These are phyloP conservation scores for Oreochromis spilurus DNA, from an alignment of 2,113 vertebrate genomes.

Conservation along the genomic window DNA sequence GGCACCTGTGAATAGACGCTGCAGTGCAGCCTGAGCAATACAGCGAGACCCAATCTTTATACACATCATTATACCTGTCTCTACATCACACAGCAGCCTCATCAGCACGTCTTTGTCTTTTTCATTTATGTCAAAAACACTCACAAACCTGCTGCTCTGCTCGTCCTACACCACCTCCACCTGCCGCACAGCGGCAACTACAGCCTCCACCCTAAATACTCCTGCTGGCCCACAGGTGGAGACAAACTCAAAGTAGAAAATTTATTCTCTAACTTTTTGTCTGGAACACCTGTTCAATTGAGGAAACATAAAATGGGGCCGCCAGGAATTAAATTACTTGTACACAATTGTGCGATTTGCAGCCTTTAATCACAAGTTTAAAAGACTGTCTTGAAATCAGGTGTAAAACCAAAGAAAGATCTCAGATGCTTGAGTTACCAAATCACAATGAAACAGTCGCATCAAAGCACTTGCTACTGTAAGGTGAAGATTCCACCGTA, in stretches of 20 bases:
- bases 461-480: background rate
- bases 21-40: conserved; percentile 75
- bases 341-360: background rate
- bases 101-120: fast-evolving
- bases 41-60: conserved; percentile 70
- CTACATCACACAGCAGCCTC: fast-evolving
- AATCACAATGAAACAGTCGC: background rate
- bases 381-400: background rate
- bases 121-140: background rate
- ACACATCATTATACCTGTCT: fast-evolving
- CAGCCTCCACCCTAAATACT: background rate
- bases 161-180: background rate
- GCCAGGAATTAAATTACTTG: background rate
- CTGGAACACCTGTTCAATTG: background rate
- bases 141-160: background rate
- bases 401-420: background rate
- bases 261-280: background rate
- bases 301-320: background rate
- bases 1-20: conserved; percentile 61
- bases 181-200: background rate
- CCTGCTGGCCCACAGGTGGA: background rate
- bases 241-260: background rate
- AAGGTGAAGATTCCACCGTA: background rate
- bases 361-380: background rate
- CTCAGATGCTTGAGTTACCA: background rate